Evolutionary conservation across 2,888 invertebrate species (phyloP), one percentile per base, ranked within the genome.

Genomic region (Drosophila picticornis): DNA sequence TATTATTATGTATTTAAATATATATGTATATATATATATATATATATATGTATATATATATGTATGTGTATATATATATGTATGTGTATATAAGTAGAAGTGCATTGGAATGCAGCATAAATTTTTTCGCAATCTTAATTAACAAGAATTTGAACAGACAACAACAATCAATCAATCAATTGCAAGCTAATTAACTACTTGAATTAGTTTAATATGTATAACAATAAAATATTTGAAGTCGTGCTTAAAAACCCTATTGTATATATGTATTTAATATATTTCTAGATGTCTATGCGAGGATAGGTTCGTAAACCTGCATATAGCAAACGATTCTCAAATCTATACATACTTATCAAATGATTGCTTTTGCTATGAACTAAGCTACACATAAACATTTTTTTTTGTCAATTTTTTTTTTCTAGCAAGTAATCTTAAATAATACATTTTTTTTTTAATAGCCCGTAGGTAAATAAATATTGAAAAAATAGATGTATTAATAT

Each of bases 241-340:
- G 46, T 53, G 61, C 60, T 70, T 50, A 31, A 36, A 43, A 48
- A 4, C 50, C 48, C 65, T 65, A 64, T 55, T 78, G 72, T 80
- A 71, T 64, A 75, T 79, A 77, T 66, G 63, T 67, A 77, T 80
- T 61, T 75, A 66, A 69, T 55, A 46, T 79, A 63, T 75, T 60
- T 77, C 69, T 77, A 75, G 59, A 75, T 77, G 80, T 77, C 79
- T 79, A 78, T 74, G 57, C 68, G 27, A 75, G 56, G 48, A 56
- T 48, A 10, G 59, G 40, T 55, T 32, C 27, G 40, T n/a, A 10
- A 25, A 16, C 32, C 25, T 36, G 16, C 57, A 64, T 57, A 43
- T 74, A 61, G 46, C 68, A 59, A 57, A 46, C 67, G 67, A 79
- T 71, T 79, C 71, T 78, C 78, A 78, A 72, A 67, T 63, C 55